These are phyloP conservation scores for Progne subis DNA, from an alignment of 2,113 vertebrate species.

Conservation along the genomic window DNA sequence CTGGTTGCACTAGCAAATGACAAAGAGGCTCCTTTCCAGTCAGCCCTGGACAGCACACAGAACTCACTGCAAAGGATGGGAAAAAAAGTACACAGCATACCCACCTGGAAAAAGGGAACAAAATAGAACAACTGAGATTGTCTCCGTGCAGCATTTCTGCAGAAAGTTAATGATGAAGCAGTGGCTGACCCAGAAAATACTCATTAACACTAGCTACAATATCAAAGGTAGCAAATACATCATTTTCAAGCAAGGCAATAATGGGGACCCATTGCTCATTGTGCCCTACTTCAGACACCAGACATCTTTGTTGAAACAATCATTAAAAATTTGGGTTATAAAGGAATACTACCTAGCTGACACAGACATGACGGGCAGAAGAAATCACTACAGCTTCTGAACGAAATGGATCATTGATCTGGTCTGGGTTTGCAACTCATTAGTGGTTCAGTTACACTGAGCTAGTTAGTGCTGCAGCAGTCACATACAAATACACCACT, in stretches of 20 bases:
- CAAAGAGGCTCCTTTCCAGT: not conserved
- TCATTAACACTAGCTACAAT: not conserved
- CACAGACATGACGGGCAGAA: not conserved
- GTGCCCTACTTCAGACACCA: not conserved
- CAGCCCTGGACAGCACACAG: not conserved
- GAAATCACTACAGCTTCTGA: not conserved
- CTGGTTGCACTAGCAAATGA: not conserved
- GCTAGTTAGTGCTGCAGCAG: not conserved
- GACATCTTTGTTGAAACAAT: not conserved
- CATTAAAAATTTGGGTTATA: not conserved
- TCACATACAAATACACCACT: not conserved
- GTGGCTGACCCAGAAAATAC: slow-evolving; percentile 5
- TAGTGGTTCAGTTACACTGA: not conserved
- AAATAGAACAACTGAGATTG: not conserved
- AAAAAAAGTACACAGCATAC: not conserved
- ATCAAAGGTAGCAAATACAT: not conserved
- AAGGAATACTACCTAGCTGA: not conserved
- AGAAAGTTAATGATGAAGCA: slow-evolving; percentile 16
- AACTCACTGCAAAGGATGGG: not conserved
- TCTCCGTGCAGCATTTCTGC: not conserved
- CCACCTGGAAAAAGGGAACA: not conserved
- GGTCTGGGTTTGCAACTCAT: not conserved
- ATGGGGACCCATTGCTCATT: not conserved
- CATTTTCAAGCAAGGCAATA: not conserved
- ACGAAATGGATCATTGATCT: not conserved